Evolutionary conservation across 2,888 invertebrate species (phyloP).

Genomic region (Criorhina ranunculi): DNA sequence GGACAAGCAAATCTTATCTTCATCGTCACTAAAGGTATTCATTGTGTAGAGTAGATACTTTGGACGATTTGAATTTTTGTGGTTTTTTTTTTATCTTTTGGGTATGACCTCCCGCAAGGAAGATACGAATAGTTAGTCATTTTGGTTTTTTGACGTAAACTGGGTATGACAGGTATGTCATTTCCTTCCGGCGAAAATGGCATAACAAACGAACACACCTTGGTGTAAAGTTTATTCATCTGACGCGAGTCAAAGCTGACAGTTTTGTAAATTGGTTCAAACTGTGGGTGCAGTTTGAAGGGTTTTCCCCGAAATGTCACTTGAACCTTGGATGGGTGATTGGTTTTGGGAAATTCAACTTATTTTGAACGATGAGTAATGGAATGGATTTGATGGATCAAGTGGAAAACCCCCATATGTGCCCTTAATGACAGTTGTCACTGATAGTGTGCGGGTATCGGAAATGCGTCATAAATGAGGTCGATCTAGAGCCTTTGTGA

Average conservation of each 20-base stretch:
- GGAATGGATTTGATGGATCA: background rate
- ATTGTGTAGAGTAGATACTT: slow-evolving; percentile 7
- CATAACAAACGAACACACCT: slow-evolving; percentile 23
- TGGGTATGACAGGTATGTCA: slow-evolving; percentile 28
- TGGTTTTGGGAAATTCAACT: slow-evolving; percentile 1
- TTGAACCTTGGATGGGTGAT: slow-evolving; percentile 3
- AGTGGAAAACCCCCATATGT: background rate
- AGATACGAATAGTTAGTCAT: slow-evolving; percentile 40
- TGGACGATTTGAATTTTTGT: slow-evolving; percentile 27
- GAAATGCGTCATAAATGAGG: background rate
- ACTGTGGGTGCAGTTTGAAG: slow-evolving; percentile 35
- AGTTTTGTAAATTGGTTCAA: background rate
- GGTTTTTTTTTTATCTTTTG: slow-evolving; percentile 27
- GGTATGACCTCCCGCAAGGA: slow-evolving; percentile 39
- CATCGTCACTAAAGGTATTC: slow-evolving; percentile 4
- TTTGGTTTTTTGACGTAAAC: background rate
- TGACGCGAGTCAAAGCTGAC: background rate
- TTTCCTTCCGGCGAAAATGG: slow-evolving; percentile 29
- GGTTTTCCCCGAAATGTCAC: slow-evolving; percentile 23
- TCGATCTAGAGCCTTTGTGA: background rate
- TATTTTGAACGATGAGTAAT: slow-evolving; percentile 12
- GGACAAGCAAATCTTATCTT: slow-evolving; percentile 55
- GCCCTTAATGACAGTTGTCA: slow-evolving; percentile 5
- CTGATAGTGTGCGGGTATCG: background rate
- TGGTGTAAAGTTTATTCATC: slow-evolving; percentile 14